Base-by-base conservation (phyloP, 1,140 invertebrate genomes). In the Rhagoletis pomonella region DNA sequence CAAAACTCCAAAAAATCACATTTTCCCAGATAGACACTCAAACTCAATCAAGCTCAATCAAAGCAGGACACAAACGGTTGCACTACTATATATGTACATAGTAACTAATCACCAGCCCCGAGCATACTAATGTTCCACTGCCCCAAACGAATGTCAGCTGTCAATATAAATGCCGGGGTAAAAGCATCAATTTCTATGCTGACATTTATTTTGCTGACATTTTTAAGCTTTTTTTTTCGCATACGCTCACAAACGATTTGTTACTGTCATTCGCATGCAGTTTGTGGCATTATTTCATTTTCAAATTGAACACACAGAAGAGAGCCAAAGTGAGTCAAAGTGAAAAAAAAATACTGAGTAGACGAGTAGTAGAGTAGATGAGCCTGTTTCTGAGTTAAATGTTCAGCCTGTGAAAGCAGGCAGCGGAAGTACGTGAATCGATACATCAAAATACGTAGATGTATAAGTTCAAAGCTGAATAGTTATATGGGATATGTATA, bases 131-230 rank as follows among this genome's bases (percentile, higher is more conserved):
- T 81, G 73, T 42, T 29, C 73, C 10, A n/a, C 44, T 81, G 73
- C 47, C 44, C 9, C 44, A 81, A 81, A 55, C 73, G n/a, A 58
- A 81, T 81, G 73, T 81, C 73, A 81, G 50, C 47, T 55, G 73
- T 58, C 73, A 81, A 55, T 55, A 81, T 19, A 50, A 81, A 81
- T 81, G 17, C 44, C 44, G 19, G 44, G n/a, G 17, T n/a, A 77
- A 77, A 77, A 29, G 44, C 73, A 77, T 55, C 47, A 81, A 81
- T 81, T 81, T 81, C 73, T 81, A 55, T 14, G 14, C 47, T 55
- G 47, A 55, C 73, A 81, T 81, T 81, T 55, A 73, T 73, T 73
- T 73, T 73, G 2, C 19, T 81, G 73, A 81, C 73, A 81, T 81
- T 81, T 55, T 81, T n/a, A 81, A 81, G 73, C 47, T 81, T 1